Evolutionary conservation across 2,797 vertebrate species (phyloP).

Genomic region (Sorex maritimensis): DNA sequence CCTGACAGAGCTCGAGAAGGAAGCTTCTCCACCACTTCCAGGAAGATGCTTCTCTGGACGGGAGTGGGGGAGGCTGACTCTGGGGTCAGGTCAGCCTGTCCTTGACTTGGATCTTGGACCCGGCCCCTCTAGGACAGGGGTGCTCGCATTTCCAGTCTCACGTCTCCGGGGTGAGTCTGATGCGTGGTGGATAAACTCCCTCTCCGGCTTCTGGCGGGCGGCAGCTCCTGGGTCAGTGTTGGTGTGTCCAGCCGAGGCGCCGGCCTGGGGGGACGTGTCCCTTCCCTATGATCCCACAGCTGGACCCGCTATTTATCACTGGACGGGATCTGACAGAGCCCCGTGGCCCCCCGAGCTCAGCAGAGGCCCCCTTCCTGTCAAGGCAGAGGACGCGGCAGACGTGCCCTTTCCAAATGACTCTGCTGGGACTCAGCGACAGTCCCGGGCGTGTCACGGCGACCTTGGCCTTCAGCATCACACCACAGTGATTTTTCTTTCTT

Average conservation of each 20-base stretch:
- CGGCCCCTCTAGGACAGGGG: neutral
- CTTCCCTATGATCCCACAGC: neutral
- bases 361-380: neutral
- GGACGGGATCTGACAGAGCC: neutral
- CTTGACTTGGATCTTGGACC: neutral
- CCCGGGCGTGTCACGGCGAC: slow-evolving; percentile 63
- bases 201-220: neutral
- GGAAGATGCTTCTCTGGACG: no score
- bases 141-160: neutral
- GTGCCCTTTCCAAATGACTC: slow-evolving; percentile 78
- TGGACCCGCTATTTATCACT: neutral
- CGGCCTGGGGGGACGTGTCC: neutral
- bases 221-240: neutral
- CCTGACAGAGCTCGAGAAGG: neutral
- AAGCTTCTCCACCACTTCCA: neutral
- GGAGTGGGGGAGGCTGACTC: neutral
- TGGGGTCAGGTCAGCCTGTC: neutral
- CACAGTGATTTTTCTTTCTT: neutral
- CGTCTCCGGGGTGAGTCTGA: neutral
- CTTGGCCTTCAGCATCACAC: slow-evolving; percentile 60
- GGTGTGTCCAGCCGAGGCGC: neutral
- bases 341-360: neutral
- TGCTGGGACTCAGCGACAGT: slow-evolving; percentile 1
- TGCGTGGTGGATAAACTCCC: neutral
- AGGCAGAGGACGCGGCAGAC: slow-evolving; percentile 42